phyloP scores from a whole-genome alignment of 2,888 invertebrate species.

The Bombylius discolor region DNA sequence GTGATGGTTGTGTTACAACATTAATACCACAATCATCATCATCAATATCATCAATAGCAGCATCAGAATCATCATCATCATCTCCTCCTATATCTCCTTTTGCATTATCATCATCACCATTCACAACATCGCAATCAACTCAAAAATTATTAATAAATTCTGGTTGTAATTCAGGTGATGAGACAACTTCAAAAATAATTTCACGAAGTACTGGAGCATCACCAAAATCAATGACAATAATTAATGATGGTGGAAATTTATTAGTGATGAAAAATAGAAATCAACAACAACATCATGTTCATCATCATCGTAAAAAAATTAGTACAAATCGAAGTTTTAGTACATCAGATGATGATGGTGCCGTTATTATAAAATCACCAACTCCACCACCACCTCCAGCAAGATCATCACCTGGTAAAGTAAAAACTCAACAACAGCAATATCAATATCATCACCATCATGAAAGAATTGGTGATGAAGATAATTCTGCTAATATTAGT shows the following conservation, averaged over 20 bases:
- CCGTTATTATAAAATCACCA: not conserved
- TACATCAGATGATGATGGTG: not conserved
- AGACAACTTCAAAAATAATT: slow-evolving; percentile 3
- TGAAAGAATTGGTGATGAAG: too few relatives aligned
- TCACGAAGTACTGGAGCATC: not conserved
- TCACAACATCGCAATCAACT: slow-evolving; percentile 7
- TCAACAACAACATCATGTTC: not conserved
- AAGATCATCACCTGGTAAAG: too few relatives aligned
- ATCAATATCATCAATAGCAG: not conserved
- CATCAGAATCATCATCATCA: not conserved
- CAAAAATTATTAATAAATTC: slow-evolving; percentile 6
- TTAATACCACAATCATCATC: not conserved
- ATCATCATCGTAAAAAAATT: slow-evolving; percentile 3
- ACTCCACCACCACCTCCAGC: not conserved
- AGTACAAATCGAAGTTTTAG: slow-evolving; percentile 12
- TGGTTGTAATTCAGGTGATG: slow-evolving; percentile 7
- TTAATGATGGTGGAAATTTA: not conserved
- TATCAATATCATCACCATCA: not conserved
- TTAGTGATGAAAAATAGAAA: not conserved
- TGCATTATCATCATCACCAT: not conserved
- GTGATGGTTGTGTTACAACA: not conserved
- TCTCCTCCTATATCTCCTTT: too few relatives aligned
- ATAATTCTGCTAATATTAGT: too few relatives aligned
- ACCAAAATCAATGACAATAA: slow-evolving; percentile 1
- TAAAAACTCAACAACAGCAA: not conserved